A percentile compares a stretch with the other conserved stretches of the same genome.
Conservation (phyloP, 2,113 vertebrate species). For the Cairina moschata region DNA sequence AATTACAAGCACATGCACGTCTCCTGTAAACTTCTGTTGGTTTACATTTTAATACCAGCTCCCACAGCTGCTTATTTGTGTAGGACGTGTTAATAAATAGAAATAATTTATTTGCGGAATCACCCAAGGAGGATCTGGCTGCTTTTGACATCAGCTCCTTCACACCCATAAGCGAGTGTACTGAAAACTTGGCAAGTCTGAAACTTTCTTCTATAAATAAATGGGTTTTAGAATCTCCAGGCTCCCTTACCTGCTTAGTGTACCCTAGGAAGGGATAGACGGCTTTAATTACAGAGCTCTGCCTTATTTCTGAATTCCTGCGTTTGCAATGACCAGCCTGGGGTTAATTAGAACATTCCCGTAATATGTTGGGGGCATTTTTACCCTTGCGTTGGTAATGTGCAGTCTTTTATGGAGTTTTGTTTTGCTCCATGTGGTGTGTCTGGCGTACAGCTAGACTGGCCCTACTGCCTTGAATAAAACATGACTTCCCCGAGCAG, state of each 20-base stretch:
- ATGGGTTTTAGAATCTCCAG: background rate
- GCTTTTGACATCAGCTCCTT: background rate
- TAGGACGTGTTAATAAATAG: background rate
- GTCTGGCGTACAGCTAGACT: background rate
- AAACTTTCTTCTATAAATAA: background rate
- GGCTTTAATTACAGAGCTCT: background rate
- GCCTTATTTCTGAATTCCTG: background rate
- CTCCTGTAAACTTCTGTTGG: background rate
- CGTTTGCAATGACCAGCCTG: background rate
- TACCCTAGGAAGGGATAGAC: background rate
- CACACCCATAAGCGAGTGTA: background rate
- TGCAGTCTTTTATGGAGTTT: background rate
- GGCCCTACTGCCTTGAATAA: slow-evolving; percentile 25
- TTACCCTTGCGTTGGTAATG: background rate
- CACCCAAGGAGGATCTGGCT: background rate
- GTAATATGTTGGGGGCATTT: slow-evolving; percentile 2
- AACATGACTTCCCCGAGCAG: slow-evolving; percentile 20
- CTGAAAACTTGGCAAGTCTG: background rate
- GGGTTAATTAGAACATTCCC: slow-evolving; percentile 46
- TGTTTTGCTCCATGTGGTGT: background rate
- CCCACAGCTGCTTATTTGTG: background rate
- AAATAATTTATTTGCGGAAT: background rate
- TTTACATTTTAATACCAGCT: background rate
- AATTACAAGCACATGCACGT: background rate
- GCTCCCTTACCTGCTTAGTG: background rate